Base-by-base conservation (phyloP, 2,113 vertebrate genomes). In the Marmota monax region DNA sequence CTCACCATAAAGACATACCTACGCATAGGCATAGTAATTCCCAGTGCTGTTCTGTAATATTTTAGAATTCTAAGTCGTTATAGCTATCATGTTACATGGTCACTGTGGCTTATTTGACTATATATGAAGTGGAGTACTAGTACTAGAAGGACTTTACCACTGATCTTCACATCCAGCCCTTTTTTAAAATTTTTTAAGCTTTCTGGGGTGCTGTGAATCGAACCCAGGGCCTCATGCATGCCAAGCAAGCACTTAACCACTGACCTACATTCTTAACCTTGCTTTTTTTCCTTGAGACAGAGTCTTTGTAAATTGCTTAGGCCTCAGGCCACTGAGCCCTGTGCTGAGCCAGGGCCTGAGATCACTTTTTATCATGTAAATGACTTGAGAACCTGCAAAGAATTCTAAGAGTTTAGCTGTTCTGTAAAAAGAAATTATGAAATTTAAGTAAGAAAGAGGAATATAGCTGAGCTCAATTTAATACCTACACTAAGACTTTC, bases 41-140 rank as follows among this genome's bases (percentile, higher is more conserved):
- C 58, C 72, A 77, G 16, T 29, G 27, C 53, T 90, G 72, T 27
- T 96, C 39, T 73, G 17, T 37, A 61, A 85, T 95, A 84, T 39
- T 88, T 85, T 78, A 97, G 67, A 94, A 88, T 87, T 93, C 88
- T 93, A 87, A 92, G 72, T 82, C 27, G 58, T 58, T 11, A 83
- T 39, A 92, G 48, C 5, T 34, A 70, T 61, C 39, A 58, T 74
- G 72, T 94, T 85, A 96, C 70, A 69, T 67, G 83, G 86, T 93
- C 74, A 61, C 56, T 77, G 32, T 83, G 56, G 77, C 25, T 73
- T 83, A 88, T 84, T 58, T 94, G 73, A 95, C 67, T 88, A 83
- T 4, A 58, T 58, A 23, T 20, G 56, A 58, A 23, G 17, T 56
- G 56, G 51, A 14, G 51, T 53, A 16, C 51, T 53, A 14, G 51